Evolutionary conservation across 2,888 invertebrate species (phyloP), one percentile per base, ranked within the genome.

Genomic region (Himalopsyche japonica): DNA sequence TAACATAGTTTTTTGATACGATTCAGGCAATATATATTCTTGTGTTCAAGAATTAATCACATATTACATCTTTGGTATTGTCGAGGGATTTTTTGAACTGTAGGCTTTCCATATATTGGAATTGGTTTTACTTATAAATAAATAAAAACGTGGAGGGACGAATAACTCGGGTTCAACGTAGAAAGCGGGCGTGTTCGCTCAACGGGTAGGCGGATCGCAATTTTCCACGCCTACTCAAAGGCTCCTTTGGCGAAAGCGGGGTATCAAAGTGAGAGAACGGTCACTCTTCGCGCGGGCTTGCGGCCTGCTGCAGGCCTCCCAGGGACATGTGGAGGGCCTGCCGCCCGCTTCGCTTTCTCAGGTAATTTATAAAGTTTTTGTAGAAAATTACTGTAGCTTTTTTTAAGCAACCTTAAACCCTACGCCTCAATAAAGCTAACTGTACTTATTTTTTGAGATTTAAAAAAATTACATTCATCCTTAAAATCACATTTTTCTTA

Each of bases 241-340:
- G n/a, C 27, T 70, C 15, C 30, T 27, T 27, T 15, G 10, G 10
- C 70, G 24, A 27, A 24, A 27, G 70, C 70, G 27, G 30, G 70
- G 70, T 15, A 15, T 27, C 70, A 30, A 27, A 15, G 3, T 30
- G 70, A 70, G 70, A 30, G 70, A 70, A 64, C 48, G n/a, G 81
- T 80, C 86, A 86, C 82, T 85, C 84, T 81, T 82, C 84, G 84
- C 82, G 86, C 85, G 82, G 86, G 86, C 86, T 82, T 57, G 64
- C 76, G 77, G 86, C 86, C 86, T 86, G 86, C 86, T 57, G 86
- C 85, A 81, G 84, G 85, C 81, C 83, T 81, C 82, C 85, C 57
- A 34, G 83, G 84, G 85, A 85, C 84, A 85, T 85, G 84, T 84
- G 82, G 86, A 84, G 81, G 81, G 47, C 84, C 70, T 81, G n/a